Conservation (phyloP, 2,113 vertebrate genomes). For the Salvelinus fontinalis region DNA sequence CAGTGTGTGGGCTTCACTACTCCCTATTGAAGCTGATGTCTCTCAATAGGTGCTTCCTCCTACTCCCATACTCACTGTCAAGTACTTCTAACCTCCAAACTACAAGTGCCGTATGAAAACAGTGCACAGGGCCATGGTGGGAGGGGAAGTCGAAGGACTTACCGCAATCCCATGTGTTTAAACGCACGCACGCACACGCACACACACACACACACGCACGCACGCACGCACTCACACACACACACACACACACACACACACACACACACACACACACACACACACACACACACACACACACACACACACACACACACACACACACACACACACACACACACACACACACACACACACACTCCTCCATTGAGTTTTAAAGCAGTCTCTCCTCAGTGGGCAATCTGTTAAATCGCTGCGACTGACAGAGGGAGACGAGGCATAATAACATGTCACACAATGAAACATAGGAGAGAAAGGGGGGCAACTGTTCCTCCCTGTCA, state of each 20-base stretch:
- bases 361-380: constrained; percentile 42
- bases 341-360: constrained; percentile 16
- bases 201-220: not conserved
- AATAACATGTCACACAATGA: constrained; percentile 68
- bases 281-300: too few species aligned
- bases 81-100: constrained; percentile 63
- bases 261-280: too few species aligned
- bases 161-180: constrained; percentile 33
- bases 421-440: constrained; percentile 62
- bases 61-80: constrained; percentile 65
- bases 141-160: constrained; percentile 50
- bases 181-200: not conserved
- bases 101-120: constrained; percentile 57
- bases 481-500: constrained; percentile 50
- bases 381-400: constrained; percentile 52
- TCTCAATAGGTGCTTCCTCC: constrained; percentile 57
- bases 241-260: constrained; percentile 3
- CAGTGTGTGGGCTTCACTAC: constrained; percentile 62
- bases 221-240: not conserved
- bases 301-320: not conserved
- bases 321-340: constrained; percentile 7
- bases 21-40: constrained; percentile 43
- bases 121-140: constrained; percentile 40
- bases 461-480: constrained; percentile 41
- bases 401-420: constrained; percentile 64